Percentiles rank a stretch among this genome's conserved stretches.
Conservation (phyloP, 1,140 invertebrate genomes). For the Lamellibrachia luymesi region DNA sequence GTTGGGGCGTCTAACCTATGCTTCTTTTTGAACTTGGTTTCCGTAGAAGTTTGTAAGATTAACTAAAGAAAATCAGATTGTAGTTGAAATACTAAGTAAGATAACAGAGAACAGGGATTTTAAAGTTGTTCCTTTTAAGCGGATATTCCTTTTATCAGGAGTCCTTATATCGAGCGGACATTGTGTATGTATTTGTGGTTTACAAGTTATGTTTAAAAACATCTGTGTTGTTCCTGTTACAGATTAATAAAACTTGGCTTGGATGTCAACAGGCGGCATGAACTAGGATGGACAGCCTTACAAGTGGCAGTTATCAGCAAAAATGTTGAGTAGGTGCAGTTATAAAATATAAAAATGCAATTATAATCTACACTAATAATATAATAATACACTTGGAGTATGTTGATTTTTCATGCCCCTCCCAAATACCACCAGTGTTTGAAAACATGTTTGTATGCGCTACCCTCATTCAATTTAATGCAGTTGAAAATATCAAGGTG, state of each 20-base stretch:
- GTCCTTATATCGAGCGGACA: conserved; percentile 29
- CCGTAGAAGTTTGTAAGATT: no score
- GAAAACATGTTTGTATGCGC: not conserved
- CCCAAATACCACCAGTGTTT: no score
- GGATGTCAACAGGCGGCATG: conserved; percentile 38
- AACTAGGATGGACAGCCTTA: conserved; percentile 40
- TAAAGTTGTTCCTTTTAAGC: not conserved
- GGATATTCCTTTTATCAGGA: conserved; percentile 21
- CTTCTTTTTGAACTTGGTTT: no score
- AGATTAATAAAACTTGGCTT: conserved; percentile 38
- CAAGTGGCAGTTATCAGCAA: conserved; percentile 36
- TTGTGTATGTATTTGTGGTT: conserved; percentile 26
- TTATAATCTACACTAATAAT: no score
- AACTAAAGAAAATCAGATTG: no score
- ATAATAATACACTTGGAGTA: not conserved
- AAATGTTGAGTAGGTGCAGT: conserved; percentile 30
- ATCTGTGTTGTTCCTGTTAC: conserved; percentile 20
- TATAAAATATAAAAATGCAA: no score
- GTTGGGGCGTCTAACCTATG: no score
- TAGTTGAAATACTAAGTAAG: no score
- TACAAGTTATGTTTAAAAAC: not conserved
- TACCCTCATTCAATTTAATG: not conserved
- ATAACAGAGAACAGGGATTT: no score
- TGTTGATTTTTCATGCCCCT: not conserved
- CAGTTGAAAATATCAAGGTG: not conserved